A percentile compares a stretch with the other conserved stretches of the same genome.
Conservation (phyloP, 2,888 invertebrate species). For the Nomada fucata region DNA sequence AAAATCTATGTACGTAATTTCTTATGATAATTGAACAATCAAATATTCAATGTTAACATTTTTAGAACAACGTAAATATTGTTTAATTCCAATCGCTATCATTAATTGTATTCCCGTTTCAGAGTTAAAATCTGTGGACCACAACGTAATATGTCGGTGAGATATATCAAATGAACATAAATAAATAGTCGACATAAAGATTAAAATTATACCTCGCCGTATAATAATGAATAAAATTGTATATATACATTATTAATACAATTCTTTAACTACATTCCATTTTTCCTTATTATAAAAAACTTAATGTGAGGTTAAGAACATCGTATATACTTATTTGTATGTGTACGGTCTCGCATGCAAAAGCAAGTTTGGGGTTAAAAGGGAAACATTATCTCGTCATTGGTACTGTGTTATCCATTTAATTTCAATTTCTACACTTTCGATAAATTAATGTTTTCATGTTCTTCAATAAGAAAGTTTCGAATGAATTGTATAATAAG, state of each 20-base stretch:
- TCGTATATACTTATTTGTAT: neutral
- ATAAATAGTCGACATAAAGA: neutral
- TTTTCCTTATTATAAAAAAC: neutral
- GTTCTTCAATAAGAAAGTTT: neutral
- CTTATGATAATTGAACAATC: neutral
- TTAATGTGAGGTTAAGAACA: constrained; percentile 7
- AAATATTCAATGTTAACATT: neutral
- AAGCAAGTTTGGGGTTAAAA: neutral
- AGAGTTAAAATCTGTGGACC: neutral
- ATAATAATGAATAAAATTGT: neutral
- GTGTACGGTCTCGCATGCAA: neutral
- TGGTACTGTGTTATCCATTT: neutral
- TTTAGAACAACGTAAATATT: neutral
- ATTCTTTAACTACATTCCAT: neutral
- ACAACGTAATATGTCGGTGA: neutral
- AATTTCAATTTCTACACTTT: neutral
- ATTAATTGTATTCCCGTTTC: neutral
- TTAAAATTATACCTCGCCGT: neutral
- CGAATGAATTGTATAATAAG: neutral
- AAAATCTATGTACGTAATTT: neutral
- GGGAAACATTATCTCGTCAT: neutral
- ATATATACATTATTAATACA: neutral
- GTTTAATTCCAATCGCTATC: neutral
- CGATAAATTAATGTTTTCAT: too few relatives aligned
- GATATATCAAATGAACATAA: neutral